Conservation (phyloP, 92 coral and sea anemone species). For the Zoanthus solanderi region DNA sequence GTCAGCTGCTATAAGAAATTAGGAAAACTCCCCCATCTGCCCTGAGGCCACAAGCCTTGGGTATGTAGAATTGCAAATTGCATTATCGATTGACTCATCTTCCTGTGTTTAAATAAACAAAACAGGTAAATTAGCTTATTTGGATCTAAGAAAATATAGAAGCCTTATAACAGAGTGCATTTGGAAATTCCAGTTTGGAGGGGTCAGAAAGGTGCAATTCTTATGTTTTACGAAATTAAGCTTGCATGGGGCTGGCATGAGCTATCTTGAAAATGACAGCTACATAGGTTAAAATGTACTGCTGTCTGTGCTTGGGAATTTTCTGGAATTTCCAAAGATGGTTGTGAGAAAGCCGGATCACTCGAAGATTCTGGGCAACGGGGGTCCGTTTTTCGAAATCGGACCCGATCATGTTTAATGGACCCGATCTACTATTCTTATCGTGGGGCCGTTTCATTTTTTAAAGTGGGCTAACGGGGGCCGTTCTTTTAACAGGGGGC, state of each 20-base stretch:
- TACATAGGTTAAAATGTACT: conserved; percentile 20
- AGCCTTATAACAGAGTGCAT: conserved; percentile 22
- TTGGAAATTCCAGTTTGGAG: conserved; percentile 22
- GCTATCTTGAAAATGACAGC: conserved; percentile 17
- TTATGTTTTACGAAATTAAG: conserved; percentile 25
- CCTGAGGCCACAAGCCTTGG: conserved; percentile 40
- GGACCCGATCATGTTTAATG: no score
- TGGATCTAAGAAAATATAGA: conserved; percentile 23
- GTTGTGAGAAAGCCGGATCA: conserved; percentile 1
- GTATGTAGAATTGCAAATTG: conserved; percentile 14
- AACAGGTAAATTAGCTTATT: conserved; percentile 19
- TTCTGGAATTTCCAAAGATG: conserved; percentile 12
- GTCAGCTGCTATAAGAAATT: conserved; percentile 38
- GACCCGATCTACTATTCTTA: no score
- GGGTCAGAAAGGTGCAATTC: conserved; percentile 25
- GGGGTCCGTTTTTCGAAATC: no score
- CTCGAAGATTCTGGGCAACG: no score
- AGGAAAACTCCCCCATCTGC: conserved; percentile 24
- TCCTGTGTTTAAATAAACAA: conserved; percentile 42
- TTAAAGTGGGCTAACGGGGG: no score
- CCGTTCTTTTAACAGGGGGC: no score
- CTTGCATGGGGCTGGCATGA: conserved; percentile 28
- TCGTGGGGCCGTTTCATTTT: no score
- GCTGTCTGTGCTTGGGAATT: conserved; percentile 29
- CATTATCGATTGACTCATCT: conserved; percentile 35